Percentiles rank a stretch among this genome's conserved stretches.
phyloP scores from a whole-genome alignment of 2,888 invertebrate genomes.

The Conchocele bisecta region DNA sequence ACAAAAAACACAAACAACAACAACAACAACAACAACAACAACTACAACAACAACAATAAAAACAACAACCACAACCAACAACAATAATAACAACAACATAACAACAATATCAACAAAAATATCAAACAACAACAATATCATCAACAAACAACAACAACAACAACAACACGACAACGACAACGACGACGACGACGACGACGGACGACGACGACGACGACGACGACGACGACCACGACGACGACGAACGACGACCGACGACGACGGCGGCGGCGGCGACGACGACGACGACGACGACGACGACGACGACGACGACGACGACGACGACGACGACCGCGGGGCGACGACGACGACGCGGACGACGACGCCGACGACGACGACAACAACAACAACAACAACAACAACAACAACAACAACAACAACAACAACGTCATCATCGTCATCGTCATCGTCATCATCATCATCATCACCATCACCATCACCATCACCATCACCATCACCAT shows the following conservation, averaged over 20 bases:
- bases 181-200: no score
- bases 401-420: neutral
- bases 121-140: neutral
- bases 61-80: no score
- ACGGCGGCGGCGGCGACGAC: neutral
- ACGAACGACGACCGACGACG: neutral
- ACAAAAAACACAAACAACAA: no score
- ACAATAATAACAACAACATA: no score
- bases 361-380: no score
- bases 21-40: neutral
- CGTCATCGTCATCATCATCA: conserved; percentile 14
- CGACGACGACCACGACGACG: no score
- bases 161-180: no score
- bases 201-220: no score
- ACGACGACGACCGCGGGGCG: neutral
- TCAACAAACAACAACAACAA: no score
- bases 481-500: conserved; percentile 24
- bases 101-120: neutral
- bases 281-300: neutral
- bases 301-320: neutral
- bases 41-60: neutral
- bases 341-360: no score
- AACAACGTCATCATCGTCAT: neutral
- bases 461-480: conserved; percentile 29
- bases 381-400: neutral